A percentile compares a stretch with the other conserved stretches of the same genome.
Evolutionary conservation across 2,797 vertebrate species (phyloP).

Genomic region (Meriones psammophilus): DNA sequence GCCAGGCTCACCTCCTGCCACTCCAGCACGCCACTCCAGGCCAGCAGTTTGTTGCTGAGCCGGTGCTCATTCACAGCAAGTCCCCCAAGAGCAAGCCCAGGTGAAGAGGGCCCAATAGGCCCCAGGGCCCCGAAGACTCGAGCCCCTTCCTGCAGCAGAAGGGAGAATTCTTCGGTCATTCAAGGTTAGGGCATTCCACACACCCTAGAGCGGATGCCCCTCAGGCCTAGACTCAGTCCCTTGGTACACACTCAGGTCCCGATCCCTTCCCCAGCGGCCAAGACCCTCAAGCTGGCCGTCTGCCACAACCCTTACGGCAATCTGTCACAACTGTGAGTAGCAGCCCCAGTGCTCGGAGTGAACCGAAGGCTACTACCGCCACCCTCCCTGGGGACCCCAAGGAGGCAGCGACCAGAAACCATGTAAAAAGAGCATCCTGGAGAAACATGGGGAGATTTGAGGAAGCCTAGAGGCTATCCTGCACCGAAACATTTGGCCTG

Average conservation of each 20-base stretch:
- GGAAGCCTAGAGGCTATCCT: not conserved
- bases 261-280: no score
- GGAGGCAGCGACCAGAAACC: not conserved
- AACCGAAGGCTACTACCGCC: not conserved
- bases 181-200: not conserved
- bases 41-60: constrained; percentile 94
- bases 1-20: constrained; percentile 94
- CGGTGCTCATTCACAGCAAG: constrained; percentile 86
- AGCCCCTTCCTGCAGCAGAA: constrained; percentile 71
- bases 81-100: constrained; percentile 77
- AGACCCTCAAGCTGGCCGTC: not conserved
- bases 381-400: not conserved
- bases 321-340: not conserved
- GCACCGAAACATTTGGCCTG: not conserved
- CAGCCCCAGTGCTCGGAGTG: not conserved
- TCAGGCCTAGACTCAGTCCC: not conserved
- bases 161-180: not conserved
- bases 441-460: not conserved
- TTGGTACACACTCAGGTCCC: not conserved
- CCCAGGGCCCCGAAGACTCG: constrained; percentile 84
- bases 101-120: constrained; percentile 82
- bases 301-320: not conserved
- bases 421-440: not conserved
- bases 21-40: constrained; percentile 95
- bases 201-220: not conserved